Base-by-base conservation (phyloP, 2,888 invertebrate species). In the Pyrgus malvae region DNA sequence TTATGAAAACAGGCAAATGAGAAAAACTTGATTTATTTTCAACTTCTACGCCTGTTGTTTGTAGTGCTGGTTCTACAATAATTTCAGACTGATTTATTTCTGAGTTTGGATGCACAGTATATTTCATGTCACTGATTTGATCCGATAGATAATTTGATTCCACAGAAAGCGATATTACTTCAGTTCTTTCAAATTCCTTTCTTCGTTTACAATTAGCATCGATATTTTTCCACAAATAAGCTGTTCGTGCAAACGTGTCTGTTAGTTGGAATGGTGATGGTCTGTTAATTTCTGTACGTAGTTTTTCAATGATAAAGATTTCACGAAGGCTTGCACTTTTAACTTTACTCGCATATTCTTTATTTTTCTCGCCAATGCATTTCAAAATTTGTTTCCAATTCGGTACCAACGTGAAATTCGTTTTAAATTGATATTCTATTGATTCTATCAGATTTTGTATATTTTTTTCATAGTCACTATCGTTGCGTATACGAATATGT, bases 201-300 rank as follows among this genome's bases (percentile, higher is more conserved):
- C 65, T 4, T 21, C 5, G 48, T 45, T 9, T 59, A 51, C 1
- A 44, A 37, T 9, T 27, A 9, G 16, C 6, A 65, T 71, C 58
- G 16, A 76, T 57, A 42, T 60, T 49, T 56, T 68, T 44, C 86
- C 86, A 85, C 60, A 66, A 69, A n/a, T 64, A 64, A 27, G 72
- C 64, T 38, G 86, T 87, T 63, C 86, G 78, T 44, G 67, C 69
- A 29, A 83, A 64, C 37, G 69, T 66, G 6, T 75, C 68, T 2
- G 78, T 80, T 54, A 86, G 63, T 48, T 77, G 70, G 66, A 87
- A 87, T 0, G 89, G 87, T 1, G 86, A 78, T 29, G 60, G 63
- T 63, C 81, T 78, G n/a, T n/a, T 8, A 64, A 72, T 11, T 61
- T 66, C 62, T 89, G 68, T 38, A 61, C 62, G 35, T 29, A 90